A percentile compares a stretch with the other conserved stretches of the same genome.
Evolutionary conservation across 2,888 invertebrate species (phyloP).

Genomic region (Craniophora ligustri): DNA sequence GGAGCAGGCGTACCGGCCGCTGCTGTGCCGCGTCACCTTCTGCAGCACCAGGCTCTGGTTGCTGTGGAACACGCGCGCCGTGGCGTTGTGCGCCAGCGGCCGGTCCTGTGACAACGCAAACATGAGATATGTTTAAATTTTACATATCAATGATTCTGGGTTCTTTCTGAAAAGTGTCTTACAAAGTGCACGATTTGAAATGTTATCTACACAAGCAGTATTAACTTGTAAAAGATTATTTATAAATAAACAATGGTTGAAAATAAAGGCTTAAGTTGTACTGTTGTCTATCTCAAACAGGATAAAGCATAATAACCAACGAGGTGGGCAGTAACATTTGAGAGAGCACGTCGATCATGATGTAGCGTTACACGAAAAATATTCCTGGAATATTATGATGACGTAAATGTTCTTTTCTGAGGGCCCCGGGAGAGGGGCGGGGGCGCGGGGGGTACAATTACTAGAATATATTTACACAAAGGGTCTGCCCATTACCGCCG

Average conservation of each 20-base stretch:
- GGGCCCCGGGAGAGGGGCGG: slow-evolving; percentile 29
- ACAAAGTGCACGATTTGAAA: too few species aligned
- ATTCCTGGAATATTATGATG: slow-evolving; percentile 52
- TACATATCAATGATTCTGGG: neutral
- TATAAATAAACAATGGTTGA: neutral
- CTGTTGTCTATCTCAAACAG: slow-evolving; percentile 9
- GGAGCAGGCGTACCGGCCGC: slow-evolving; percentile 96
- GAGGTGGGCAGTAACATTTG: slow-evolving; percentile 31
- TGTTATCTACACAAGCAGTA: too few species aligned
- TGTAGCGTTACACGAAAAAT: slow-evolving; percentile 41
- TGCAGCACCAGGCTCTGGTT: slow-evolving; percentile 97
- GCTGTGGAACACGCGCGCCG: slow-evolving; percentile 95
- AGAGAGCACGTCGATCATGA: slow-evolving; percentile 37
- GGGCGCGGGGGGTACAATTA: slow-evolving; percentile 62
- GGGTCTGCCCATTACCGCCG: slow-evolving; percentile 63
- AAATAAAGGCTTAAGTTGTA: neutral
- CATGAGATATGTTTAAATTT: too few species aligned
- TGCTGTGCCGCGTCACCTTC: slow-evolving; percentile 95
- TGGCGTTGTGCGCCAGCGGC: slow-evolving; percentile 94
- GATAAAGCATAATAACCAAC: slow-evolving; percentile 20
- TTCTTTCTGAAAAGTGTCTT: too few species aligned
- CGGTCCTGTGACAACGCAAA: slow-evolving; percentile 89
- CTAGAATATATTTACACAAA: slow-evolving; percentile 72
- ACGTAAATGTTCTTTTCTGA: slow-evolving; percentile 50
- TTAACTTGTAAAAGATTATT: too few species aligned